Percentiles rank a stretch among this genome's conserved stretches.
Evolutionary conservation across 1,140 invertebrate species (phyloP).

Genomic region (Megalopta genalis): DNA sequence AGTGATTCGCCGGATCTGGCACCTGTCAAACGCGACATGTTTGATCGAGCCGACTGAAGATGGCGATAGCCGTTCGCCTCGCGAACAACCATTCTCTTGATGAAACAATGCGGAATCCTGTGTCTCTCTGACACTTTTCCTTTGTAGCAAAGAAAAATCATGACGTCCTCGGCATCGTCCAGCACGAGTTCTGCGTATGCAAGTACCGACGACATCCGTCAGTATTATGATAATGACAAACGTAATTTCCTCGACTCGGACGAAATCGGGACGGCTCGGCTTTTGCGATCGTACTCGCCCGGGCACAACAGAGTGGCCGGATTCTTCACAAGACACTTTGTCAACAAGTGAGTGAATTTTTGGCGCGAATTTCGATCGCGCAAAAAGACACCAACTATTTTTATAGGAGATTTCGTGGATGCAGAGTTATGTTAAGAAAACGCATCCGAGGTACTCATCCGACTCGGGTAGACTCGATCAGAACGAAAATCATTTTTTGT

Average conservation of each 20-base stretch:
- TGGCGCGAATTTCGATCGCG: neutral
- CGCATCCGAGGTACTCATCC: too few relatives aligned
- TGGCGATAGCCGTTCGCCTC: slow-evolving; percentile 10
- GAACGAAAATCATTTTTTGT: too few relatives aligned
- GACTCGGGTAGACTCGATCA: too few relatives aligned
- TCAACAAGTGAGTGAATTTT: slow-evolving; percentile 59
- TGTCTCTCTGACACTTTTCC: neutral
- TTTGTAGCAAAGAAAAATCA: slow-evolving; percentile 49
- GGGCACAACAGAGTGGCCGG: slow-evolving; percentile 22
- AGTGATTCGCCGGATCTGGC: neutral
- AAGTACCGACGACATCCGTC: slow-evolving; percentile 36
- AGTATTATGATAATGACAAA: slow-evolving; percentile 29
- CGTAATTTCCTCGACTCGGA: slow-evolving; percentile 41
- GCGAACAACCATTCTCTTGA: neutral
- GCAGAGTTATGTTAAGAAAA: too few relatives aligned
- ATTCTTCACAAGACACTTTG: slow-evolving; percentile 27
- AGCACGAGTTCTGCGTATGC: slow-evolving; percentile 53
- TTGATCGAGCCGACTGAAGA: neutral
- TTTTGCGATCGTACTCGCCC: slow-evolving; percentile 42
- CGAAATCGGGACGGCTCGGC: slow-evolving; percentile 45
- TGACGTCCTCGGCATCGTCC: slow-evolving; percentile 52
- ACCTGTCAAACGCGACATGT: neutral
- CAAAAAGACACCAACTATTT: neutral
- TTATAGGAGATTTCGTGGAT: too few relatives aligned
- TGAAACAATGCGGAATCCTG: neutral